These are phyloP conservation scores for Matsumurasca onukii DNA, from an alignment of 1,140 invertebrate genomes.

Conservation along the genomic window DNA sequence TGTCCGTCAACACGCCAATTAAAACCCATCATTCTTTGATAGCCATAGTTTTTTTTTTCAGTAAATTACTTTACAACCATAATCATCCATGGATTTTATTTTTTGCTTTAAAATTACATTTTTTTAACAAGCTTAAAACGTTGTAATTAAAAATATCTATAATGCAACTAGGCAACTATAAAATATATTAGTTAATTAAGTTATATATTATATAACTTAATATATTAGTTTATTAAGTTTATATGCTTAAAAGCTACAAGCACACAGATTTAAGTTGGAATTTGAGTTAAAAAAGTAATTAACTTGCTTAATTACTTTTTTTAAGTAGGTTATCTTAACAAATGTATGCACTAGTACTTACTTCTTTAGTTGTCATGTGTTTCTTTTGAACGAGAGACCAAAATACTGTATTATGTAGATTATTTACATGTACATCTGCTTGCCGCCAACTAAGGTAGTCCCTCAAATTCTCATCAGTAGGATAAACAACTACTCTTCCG, in stretches of 20 bases:
- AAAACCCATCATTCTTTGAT: no score
- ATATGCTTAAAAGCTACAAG: background rate
- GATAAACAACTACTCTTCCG: constrained; percentile 85
- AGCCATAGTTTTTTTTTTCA: no score
- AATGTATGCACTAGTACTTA: constrained; percentile 44
- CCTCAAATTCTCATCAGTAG: constrained; percentile 79
- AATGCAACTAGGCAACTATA: no score
- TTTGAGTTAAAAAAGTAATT: background rate
- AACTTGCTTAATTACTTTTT: background rate
- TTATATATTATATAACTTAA: background rate
- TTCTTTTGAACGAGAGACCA: constrained; percentile 85
- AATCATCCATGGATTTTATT: no score
- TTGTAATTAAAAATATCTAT: no score
- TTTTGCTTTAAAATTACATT: no score
- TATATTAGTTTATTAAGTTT: background rate
- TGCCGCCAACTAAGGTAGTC: constrained; percentile 97
- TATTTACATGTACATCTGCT: constrained; percentile 97
- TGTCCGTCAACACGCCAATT: no score
- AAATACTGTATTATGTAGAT: constrained; percentile 96
- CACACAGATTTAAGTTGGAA: background rate
- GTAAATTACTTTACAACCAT: no score
- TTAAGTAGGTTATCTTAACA: constrained; percentile 8
- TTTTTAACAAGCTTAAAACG: no score
- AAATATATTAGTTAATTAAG: no score
- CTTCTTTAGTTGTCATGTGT: constrained; percentile 68